Conservation (phyloP, 2,888 invertebrate genomes). For the Ochropleura plecta region DNA sequence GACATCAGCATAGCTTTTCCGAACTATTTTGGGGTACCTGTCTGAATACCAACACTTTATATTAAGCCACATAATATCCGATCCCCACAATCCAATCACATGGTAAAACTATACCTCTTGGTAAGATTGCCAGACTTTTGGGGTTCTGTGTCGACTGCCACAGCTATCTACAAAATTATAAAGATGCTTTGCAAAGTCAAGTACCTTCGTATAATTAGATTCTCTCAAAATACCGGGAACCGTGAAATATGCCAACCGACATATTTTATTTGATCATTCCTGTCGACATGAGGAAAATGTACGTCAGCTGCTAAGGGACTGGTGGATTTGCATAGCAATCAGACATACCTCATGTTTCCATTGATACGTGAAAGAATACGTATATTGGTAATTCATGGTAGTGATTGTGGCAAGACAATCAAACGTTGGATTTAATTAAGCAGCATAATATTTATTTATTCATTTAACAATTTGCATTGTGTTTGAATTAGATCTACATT, state of each 20-base stretch:
- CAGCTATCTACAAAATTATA: neutral
- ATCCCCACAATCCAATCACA: neutral
- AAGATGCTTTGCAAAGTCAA: neutral
- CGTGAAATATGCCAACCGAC: conserved; percentile 20
- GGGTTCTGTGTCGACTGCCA: neutral
- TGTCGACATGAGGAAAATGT: conserved; percentile 43
- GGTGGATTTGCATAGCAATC: conserved; percentile 59
- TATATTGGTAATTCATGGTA: conserved; percentile 31
- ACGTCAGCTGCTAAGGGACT: conserved; percentile 13
- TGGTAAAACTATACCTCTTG: neutral
- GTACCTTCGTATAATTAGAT: conserved; percentile 8
- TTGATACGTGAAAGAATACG: conserved; percentile 39
- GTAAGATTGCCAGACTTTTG: neutral
- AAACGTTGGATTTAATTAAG: neutral
- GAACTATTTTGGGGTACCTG: neutral
- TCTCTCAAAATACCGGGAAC: neutral
- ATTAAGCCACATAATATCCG: neutral
- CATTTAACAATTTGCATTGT: too few species aligned
- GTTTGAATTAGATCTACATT: too few species aligned
- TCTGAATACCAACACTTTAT: neutral
- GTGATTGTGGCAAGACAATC: neutral
- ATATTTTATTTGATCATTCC: conserved; percentile 45
- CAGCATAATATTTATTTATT: neutral
- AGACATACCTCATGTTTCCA: conserved; percentile 45
- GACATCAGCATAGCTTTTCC: neutral